Percentiles rank a stretch among this genome's conserved stretches.
Evolutionary conservation across 2,888 invertebrate species (phyloP).

Genomic region (Eilema caniola): DNA sequence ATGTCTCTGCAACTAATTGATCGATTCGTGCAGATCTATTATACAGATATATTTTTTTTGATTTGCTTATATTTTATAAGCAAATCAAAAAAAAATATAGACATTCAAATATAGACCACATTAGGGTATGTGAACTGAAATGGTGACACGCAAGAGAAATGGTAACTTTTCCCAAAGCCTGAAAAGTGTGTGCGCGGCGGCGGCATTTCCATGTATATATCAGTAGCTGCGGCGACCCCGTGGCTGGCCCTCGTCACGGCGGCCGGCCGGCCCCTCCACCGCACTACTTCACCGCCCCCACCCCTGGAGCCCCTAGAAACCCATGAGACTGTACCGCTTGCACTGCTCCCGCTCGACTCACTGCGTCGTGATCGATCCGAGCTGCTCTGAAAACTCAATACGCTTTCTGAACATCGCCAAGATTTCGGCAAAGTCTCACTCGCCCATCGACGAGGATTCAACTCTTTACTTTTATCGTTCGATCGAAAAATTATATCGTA

Average conservation of each 20-base stretch:
- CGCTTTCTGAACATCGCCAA: conserved; percentile 82
- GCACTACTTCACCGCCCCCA: conserved; percentile 77
- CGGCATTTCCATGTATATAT: conserved; percentile 81
- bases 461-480: conserved; percentile 61
- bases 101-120: conserved; percentile 79
- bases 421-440: conserved; percentile 80
- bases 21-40: neutral
- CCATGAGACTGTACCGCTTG: conserved; percentile 51
- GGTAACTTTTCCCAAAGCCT: conserved; percentile 85
- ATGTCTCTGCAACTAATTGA: neutral
- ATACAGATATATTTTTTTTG: too few relatives aligned
- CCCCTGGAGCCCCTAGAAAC: conserved; percentile 46
- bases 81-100: neutral
- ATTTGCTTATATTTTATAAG: too few relatives aligned
- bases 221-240: conserved; percentile 81
- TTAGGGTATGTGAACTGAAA: conserved; percentile 83
- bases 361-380: conserved; percentile 70
- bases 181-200: conserved; percentile 83
- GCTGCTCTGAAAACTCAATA: conserved; percentile 68
- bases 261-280: conserved; percentile 81
- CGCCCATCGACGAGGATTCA: conserved; percentile 75
- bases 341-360: conserved; percentile 66
- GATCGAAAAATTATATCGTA: conserved; percentile 76
- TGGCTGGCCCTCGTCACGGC: conserved; percentile 85
- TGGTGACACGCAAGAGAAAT: conserved; percentile 85